These are phyloP conservation scores for Porphyrio hochstetteri DNA, from an alignment of 2,113 vertebrate species.

Conservation along the genomic window DNA sequence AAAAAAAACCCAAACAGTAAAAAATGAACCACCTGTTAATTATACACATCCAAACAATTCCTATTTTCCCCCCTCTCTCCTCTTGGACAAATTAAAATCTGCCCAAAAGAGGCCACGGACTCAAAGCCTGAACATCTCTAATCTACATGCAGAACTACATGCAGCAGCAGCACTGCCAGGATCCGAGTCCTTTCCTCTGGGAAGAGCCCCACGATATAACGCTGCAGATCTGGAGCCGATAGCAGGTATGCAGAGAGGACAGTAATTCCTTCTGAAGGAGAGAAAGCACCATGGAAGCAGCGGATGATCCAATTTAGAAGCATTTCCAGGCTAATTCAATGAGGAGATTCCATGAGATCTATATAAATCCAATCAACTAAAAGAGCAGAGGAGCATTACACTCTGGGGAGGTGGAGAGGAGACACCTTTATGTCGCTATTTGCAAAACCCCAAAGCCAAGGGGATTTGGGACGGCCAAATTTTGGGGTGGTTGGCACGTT, in stretches of 20 bases:
- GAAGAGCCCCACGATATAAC: not conserved
- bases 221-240: not conserved
- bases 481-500: too few species aligned
- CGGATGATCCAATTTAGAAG: slow-evolving; percentile 57
- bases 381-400: not conserved
- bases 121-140: not conserved
- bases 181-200: not conserved
- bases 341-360: slow-evolving; percentile 48
- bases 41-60: not conserved
- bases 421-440: not conserved
- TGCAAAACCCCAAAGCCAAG: not conserved
- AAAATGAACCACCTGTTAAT: not conserved
- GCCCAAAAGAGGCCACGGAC: not conserved
- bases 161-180: fast-evolving
- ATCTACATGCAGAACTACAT: not conserved
- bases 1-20: not conserved
- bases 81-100: not conserved
- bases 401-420: not conserved
- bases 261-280: slow-evolving; percentile 53
- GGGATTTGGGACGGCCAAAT: not conserved
- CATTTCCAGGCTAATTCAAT: slow-evolving; percentile 55
- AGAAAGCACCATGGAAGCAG: slow-evolving; percentile 26
- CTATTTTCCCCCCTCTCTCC: not conserved
- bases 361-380: slow-evolving; percentile 57
- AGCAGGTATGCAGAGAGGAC: not conserved